phyloP scores from a whole-genome alignment of 2,888 invertebrate species.

The Odontomyia ornata region DNA sequence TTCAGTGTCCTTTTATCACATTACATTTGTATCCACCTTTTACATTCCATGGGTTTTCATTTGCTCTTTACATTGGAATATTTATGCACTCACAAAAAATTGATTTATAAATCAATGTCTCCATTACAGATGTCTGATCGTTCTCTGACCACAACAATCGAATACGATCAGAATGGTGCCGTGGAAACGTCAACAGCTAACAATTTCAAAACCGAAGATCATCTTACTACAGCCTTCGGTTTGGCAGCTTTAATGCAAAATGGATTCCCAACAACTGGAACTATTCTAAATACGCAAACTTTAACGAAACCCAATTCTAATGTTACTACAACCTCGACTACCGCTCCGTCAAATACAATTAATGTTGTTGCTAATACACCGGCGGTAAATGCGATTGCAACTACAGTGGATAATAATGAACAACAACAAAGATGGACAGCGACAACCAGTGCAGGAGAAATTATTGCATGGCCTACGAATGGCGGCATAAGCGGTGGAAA shows the following conservation, averaged over 20 bases:
- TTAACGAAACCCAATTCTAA: slow-evolving; percentile 59
- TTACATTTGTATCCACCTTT: no score
- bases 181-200: slow-evolving; percentile 58
- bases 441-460: slow-evolving; percentile 69
- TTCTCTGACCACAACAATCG: slow-evolving; percentile 63
- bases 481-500: slow-evolving; percentile 70
- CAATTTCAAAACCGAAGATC: slow-evolving; percentile 74
- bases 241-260: slow-evolving; percentile 81
- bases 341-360: slow-evolving; percentile 33
- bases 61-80: no score
- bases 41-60: background rate
- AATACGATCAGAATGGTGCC: slow-evolving; percentile 61
- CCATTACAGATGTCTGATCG: slow-evolving; percentile 61
- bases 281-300: slow-evolving; percentile 64
- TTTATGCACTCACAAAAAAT: slow-evolving; percentile 42
- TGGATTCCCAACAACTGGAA: slow-evolving; percentile 74
- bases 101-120: slow-evolving; percentile 47
- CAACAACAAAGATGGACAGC: slow-evolving; percentile 67
- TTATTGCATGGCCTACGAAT: slow-evolving; percentile 74
- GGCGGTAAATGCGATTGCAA: slow-evolving; percentile 13
- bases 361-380: slow-evolving; percentile 34
- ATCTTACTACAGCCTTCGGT: slow-evolving; percentile 76
- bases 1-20: no score
- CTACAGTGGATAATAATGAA: slow-evolving; percentile 14
- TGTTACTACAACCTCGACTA: slow-evolving; percentile 49